These are phyloP conservation scores for Noctua janthina DNA, from an alignment of 2,888 invertebrate species.

Conservation along the genomic window DNA sequence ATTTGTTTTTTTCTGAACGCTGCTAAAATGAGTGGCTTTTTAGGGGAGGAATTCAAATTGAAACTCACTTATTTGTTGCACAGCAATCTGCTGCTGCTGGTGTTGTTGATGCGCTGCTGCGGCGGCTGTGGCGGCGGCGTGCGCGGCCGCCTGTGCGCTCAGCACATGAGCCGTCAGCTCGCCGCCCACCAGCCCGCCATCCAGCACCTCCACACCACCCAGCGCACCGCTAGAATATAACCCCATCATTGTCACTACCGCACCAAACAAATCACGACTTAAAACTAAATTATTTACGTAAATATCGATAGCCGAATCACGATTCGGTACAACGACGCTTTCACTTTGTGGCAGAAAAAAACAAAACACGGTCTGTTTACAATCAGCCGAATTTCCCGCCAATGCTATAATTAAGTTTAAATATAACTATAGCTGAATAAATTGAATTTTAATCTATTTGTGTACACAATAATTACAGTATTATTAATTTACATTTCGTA, in stretches of 20 bases:
- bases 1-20: slow-evolving; percentile 39
- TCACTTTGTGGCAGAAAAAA: slow-evolving; percentile 65
- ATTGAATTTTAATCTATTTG: slow-evolving; percentile 19
- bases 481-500: slow-evolving; percentile 60
- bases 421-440: slow-evolving; percentile 5
- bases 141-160: slow-evolving; percentile 88
- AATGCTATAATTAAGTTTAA: slow-evolving; percentile 44
- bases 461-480: slow-evolving; percentile 9
- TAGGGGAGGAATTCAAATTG: slow-evolving; percentile 2
- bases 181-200: slow-evolving; percentile 84
- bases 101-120: slow-evolving; percentile 84
- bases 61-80: slow-evolving; percentile 86
- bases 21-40: not conserved
- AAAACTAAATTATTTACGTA: slow-evolving; percentile 61
- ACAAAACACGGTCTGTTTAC: slow-evolving; percentile 73
- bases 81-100: slow-evolving; percentile 84
- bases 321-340: slow-evolving; percentile 68
- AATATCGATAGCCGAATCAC: slow-evolving; percentile 62
- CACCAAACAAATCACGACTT: slow-evolving; percentile 59
- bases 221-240: slow-evolving; percentile 91
- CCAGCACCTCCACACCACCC: slow-evolving; percentile 87
- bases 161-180: slow-evolving; percentile 86
- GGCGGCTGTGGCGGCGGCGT: slow-evolving; percentile 85
- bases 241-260: slow-evolving; percentile 86
- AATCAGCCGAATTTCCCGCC: slow-evolving; percentile 70